Evolutionary conservation across 2,888 invertebrate genomes (phyloP), one percentile per base, ranked within the genome.

Genomic region (Salpingus planirostris): DNA sequence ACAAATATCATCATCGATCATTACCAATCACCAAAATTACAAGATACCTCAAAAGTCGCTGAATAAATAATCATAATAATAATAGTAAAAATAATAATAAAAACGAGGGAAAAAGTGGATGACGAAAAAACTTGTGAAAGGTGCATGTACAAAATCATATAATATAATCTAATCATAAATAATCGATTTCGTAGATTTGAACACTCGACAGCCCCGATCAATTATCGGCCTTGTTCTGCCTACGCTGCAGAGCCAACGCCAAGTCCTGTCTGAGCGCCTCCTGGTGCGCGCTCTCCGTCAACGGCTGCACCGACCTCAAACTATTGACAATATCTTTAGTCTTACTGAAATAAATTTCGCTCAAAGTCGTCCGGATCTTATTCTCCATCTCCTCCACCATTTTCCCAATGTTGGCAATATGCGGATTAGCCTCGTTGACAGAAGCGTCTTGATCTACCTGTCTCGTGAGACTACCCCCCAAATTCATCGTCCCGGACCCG

Each of bases 311-410:
- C 2, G 60, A 62, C 30, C 60, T 45, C 49, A 97, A 71, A 7
- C 93, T 91, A 62, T 93, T 93, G 37, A 97, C 93, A 57, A 97
- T 96, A 66, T 96, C 95, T 67, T 89, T 92, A 30, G 97, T 98
- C 69, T 98, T 98, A 60, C 96, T 93, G 69, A 98, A 98, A 68
- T 98, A 98, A 53, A 98, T 97, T 66, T 96, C 95, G 62, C 97
- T 97, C 52, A 98, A 74, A 3, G 95, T 96, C 65, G 90, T 91
- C 50, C 98, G 79, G 60, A 98, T 98, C 73, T 97, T 98, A 65
- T 97, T 98, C 64, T 98, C 98, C 92, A 97, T 97, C 55, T 98
- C 97, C 68, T 99, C 98, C 0, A 98, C 93, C 89, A 98, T 87
- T 54, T 86, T 80, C 12, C 98, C 98, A 55, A 98, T 98, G 67